Evolutionary conservation across 2,888 invertebrate species (phyloP).

Genomic region (Tetragonisca angustula): DNA sequence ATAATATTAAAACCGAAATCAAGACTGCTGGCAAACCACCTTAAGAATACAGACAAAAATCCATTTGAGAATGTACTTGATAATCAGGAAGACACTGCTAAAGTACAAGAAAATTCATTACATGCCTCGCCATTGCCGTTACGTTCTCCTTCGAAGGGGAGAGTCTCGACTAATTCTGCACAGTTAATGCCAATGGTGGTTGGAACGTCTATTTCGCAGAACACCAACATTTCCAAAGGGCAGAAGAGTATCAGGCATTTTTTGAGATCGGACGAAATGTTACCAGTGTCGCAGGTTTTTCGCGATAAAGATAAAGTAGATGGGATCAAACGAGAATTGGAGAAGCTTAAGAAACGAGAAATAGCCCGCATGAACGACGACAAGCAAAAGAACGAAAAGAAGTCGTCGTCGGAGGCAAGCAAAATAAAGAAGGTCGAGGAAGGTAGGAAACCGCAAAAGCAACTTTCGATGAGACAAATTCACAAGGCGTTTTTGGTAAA

Average conservation of each 20-base stretch:
- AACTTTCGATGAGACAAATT: slow-evolving; percentile 44
- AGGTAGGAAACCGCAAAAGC: neutral
- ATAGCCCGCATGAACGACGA: neutral
- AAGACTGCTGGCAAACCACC: neutral
- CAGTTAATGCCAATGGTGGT: neutral
- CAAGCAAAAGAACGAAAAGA: neutral
- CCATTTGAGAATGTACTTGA: slow-evolving; percentile 21
- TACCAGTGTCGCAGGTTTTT: neutral
- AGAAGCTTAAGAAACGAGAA: slow-evolving; percentile 27
- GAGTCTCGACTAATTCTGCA: neutral
- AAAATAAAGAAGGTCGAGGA: neutral
- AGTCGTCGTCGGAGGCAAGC: no score
- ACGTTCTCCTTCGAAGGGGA: neutral
- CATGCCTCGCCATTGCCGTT: neutral
- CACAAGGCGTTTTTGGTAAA: slow-evolving; percentile 76
- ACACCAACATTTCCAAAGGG: neutral
- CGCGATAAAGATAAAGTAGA: neutral
- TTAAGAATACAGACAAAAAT: slow-evolving; percentile 3
- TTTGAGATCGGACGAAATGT: neutral
- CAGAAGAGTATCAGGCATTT: slow-evolving; percentile 31
- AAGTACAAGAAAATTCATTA: neutral
- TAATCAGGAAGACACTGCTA: neutral
- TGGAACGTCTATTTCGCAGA: neutral
- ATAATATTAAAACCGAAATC: slow-evolving; percentile 24
- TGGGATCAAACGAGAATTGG: slow-evolving; percentile 20